A percentile compares a stretch with the other conserved stretches of the same genome.
Evolutionary conservation across 1,140 invertebrate genomes (phyloP).

Genomic region (Drosophila sucinea): DNA sequence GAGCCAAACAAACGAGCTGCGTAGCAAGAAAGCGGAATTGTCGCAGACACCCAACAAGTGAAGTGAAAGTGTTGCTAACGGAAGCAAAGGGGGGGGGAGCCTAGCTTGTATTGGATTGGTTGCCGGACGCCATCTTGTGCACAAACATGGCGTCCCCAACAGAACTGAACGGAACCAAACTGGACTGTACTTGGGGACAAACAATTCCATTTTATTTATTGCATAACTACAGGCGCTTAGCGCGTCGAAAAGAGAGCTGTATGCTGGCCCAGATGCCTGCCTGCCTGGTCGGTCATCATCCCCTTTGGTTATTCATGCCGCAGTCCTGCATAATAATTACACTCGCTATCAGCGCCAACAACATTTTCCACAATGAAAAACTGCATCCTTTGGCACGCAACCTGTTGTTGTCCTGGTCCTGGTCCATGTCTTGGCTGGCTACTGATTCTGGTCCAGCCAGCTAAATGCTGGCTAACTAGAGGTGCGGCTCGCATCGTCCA

Average conservation of each 20-base stretch:
- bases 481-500: neutral
- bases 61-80: slow-evolving; percentile 61
- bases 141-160: slow-evolving; percentile 62
- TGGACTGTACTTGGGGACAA: slow-evolving; percentile 29
- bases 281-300: too few species aligned
- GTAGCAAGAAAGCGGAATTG: slow-evolving; percentile 58
- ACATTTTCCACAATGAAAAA: slow-evolving; percentile 73
- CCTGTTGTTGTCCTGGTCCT: slow-evolving; percentile 52
- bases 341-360: slow-evolving; percentile 70
- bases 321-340: slow-evolving; percentile 74
- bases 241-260: slow-evolving; percentile 44
- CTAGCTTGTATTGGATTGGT: slow-evolving; percentile 27
- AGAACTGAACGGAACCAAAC: neutral
- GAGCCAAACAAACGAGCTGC: slow-evolving; percentile 19
- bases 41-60: slow-evolving; percentile 50
- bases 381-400: slow-evolving; percentile 57
- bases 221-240: slow-evolving; percentile 74
- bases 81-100: neutral
- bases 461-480: slow-evolving; percentile 48
- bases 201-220: slow-evolving; percentile 79
- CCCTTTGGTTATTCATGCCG: slow-evolving; percentile 32
- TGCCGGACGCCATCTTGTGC: slow-evolving; percentile 69
- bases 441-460: slow-evolving; percentile 27
- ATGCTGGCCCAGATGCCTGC: neutral
- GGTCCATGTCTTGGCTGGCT: neutral